Evolutionary conservation across 1,140 invertebrate species (phyloP), one percentile per base, ranked within the genome.

Genomic region (Drosophila kikkawai): DNA sequence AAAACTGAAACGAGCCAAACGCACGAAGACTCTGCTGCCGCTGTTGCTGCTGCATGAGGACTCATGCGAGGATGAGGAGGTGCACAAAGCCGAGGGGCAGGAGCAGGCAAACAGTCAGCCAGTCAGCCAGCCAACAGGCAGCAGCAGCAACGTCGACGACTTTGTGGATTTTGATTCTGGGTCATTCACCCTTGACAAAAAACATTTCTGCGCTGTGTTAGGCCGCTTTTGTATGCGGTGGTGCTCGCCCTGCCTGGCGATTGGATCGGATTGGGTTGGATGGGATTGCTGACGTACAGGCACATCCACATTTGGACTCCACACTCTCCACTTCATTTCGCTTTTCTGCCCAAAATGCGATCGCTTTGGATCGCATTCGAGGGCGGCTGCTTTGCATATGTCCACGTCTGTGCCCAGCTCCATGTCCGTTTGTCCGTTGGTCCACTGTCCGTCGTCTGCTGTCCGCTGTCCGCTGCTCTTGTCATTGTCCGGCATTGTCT

Each of bases 181-280:
- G 85, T 90, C 85, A 90, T 90, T 88, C 85, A 88, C 85, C 84
- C 84, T 88, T 90, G 78, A 88, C 81, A 90, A 88, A 88, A 90
- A 87, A 90, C 70, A 82, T 79, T 70, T 90, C 83, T 82, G 75
- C 85, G 67, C 84, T 90, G 84, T 88, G 84, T 88, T 90, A 84
- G 84, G 84, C 85, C 81, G 84, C 80, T 80, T 87, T 77, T 87
- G 76, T 87, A 65, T 86, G 58, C 79, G 77, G 50, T 65, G 73
- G 75, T 82, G 65, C 53, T 76, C 17, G 68, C 68, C 57, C 37
- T 66, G 76, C 69, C 79, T 55, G 59, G 63, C 82, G 55, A 44
- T 67, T 45, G 64, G 63, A 70, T 80, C 73, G 73, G 75, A 48
- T 65, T 57, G 64, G 63, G 59, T 77, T 80, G 77, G 75, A 48